Percentiles rank a stretch among this genome's conserved stretches.
phyloP scores from a whole-genome alignment of 1,140 invertebrate species.

The Amyelois transitella region DNA sequence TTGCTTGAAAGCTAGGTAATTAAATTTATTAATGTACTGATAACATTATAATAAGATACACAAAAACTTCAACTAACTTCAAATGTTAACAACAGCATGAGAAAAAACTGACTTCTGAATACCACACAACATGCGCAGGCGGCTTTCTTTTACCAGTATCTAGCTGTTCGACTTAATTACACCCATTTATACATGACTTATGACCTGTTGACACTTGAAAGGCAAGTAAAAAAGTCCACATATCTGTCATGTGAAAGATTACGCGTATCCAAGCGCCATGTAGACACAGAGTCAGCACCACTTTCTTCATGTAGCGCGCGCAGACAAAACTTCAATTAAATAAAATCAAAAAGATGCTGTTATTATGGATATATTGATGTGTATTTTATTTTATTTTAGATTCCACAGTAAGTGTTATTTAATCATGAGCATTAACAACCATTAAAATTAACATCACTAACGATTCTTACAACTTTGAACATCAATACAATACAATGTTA shows the following conservation, averaged over 20 bases:
- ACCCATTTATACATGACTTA: not conserved
- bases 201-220: constrained; percentile 6
- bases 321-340: not conserved
- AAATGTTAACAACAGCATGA: constrained; percentile 12
- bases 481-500: too few relatives aligned
- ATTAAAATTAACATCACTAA: too few relatives aligned
- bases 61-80: too few relatives aligned
- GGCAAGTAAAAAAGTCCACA: constrained; percentile 31
- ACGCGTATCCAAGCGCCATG: constrained; percentile 17
- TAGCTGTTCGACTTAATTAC: not conserved
- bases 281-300: not conserved
- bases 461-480: too few relatives aligned
- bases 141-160: not conserved
- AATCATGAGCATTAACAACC: too few relatives aligned
- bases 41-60: too few relatives aligned
- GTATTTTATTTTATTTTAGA: too few relatives aligned
- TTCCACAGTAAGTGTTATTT: too few relatives aligned
- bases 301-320: not conserved
- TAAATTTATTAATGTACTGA: too few relatives aligned
- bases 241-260: constrained; percentile 35
- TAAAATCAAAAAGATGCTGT: too few relatives aligned
- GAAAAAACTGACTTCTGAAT: not conserved
- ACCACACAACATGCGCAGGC: not conserved
- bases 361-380: too few relatives aligned
- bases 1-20: too few relatives aligned